A percentile compares a stretch with the other conserved stretches of the same genome.
These are phyloP conservation scores for Linnaemya vulpina DNA, from an alignment of 2,888 invertebrate genomes.

Conservation along the genomic window DNA sequence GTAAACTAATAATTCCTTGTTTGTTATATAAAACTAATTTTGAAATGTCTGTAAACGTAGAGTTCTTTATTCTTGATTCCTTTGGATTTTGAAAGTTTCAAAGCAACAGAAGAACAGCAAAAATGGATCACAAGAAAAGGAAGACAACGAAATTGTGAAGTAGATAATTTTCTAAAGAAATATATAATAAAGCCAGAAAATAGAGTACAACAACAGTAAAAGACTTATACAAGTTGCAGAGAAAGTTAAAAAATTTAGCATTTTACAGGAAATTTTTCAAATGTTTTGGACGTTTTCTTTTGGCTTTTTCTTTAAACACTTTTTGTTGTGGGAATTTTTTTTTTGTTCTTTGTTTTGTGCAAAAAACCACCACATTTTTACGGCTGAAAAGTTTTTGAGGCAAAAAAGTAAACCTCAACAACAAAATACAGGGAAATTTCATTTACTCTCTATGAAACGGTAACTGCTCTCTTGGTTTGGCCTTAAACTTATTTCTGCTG, in stretches of 20 bases:
- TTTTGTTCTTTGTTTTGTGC: constrained; percentile 33
- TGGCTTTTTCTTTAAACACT: background rate
- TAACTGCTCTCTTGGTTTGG: constrained; percentile 20
- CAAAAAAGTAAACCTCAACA: background rate
- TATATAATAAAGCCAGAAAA: constrained; percentile 19
- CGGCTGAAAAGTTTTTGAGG: background rate
- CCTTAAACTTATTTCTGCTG: background rate
- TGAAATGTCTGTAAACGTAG: background rate
- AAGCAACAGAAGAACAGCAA: background rate
- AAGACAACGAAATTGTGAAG: background rate
- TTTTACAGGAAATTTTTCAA: background rate
- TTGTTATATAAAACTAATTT: background rate
- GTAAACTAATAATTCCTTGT: background rate
- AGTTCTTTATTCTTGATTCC: background rate
- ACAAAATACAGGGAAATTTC: constrained; percentile 51
- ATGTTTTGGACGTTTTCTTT: constrained; percentile 21
- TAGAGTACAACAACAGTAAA: background rate
- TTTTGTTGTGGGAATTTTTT: constrained; percentile 64
- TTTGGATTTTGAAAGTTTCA: background rate
- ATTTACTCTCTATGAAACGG: background rate
- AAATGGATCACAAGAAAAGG: background rate
- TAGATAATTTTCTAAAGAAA: background rate
- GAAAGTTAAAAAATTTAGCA: background rate
- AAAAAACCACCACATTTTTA: constrained; percentile 19
- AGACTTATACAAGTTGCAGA: background rate